These are phyloP conservation scores for Cacoxenus indagator DNA, from an alignment of 2,888 invertebrate species.

Conservation along the genomic window DNA sequence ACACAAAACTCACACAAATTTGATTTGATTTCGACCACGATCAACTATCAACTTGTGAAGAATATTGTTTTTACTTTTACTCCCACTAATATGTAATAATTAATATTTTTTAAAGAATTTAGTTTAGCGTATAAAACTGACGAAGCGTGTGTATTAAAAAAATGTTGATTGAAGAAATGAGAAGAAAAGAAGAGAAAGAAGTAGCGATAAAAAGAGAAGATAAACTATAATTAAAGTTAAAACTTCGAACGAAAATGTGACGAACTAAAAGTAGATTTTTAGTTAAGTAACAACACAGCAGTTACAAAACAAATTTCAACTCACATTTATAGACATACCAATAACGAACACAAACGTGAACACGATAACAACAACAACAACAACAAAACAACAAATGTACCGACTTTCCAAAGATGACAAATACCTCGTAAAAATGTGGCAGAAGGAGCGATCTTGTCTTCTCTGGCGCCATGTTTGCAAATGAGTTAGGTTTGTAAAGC, in stretches of 20 bases:
- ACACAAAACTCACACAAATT: too few relatives aligned
- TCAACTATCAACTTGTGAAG: conserved; percentile 34
- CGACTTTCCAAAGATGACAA: conserved; percentile 63
- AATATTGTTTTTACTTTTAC: neutral
- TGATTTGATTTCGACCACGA: conserved; percentile 21
- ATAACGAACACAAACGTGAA: conserved; percentile 41
- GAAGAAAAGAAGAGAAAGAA: conserved; percentile 13
- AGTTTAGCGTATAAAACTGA: conserved; percentile 64
- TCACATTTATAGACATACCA: conserved; percentile 20
- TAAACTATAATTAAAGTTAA: conserved; percentile 4
- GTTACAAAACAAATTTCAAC: too few relatives aligned
- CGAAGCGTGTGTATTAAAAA: conserved; percentile 65
- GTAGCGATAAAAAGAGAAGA: conserved; percentile 18
- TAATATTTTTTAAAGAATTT: conserved; percentile 45
- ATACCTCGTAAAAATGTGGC: conserved; percentile 53
- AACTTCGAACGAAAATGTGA: neutral
- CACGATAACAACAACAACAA: conserved; percentile 16
- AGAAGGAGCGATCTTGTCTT: too few relatives aligned
- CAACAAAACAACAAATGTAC: conserved; percentile 29
- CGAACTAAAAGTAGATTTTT: too few relatives aligned
- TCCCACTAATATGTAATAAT: conserved; percentile 16
- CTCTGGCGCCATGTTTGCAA: conserved; percentile 23
- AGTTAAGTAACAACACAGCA: too few relatives aligned
- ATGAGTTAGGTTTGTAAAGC: conserved; percentile 24
- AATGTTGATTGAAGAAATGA: conserved; percentile 55